A percentile compares a stretch with the other conserved stretches of the same genome.
phyloP scores from a whole-genome alignment of 2,888 invertebrate species.

The Formica aserva region DNA sequence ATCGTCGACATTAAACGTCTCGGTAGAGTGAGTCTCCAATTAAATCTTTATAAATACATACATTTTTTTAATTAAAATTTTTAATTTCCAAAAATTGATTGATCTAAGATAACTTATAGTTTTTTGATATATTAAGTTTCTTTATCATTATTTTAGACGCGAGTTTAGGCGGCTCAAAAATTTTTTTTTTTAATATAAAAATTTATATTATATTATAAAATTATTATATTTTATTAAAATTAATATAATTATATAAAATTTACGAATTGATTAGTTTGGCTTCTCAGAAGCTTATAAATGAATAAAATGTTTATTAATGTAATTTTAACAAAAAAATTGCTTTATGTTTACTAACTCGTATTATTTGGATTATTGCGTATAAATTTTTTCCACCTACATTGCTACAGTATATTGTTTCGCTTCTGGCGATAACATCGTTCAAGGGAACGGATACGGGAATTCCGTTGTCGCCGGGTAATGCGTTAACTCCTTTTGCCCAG shows the following conservation, averaged over 20 bases:
- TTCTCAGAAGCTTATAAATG: not conserved
- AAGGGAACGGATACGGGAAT: conserved; percentile 53
- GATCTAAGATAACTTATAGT: not conserved
- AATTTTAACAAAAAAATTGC: not conserved
- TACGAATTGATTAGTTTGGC: not conserved
- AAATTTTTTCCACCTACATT: conserved; percentile 22
- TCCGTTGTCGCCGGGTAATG: conserved; percentile 58
- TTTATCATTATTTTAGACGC: not conserved
- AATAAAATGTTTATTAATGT: not conserved
- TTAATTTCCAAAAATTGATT: not conserved
- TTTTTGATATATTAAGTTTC: not conserved
- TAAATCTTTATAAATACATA: not conserved
- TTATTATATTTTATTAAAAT: not conserved
- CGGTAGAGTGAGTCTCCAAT: not conserved
- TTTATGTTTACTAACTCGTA: not conserved
- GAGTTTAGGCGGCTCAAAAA: not conserved
- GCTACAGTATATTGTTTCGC: conserved; percentile 14
- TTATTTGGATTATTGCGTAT: conserved; percentile 1
- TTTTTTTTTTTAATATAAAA: not conserved
- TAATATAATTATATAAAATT: not conserved
- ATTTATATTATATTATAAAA: no score
- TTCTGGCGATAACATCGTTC: conserved; percentile 36
- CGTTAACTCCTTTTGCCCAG: conserved; percentile 55
- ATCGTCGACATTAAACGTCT: not conserved
- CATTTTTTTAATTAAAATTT: not conserved